Base-by-base conservation (phyloP, 2,888 invertebrate genomes). In the Drosophila testacea region DNA sequence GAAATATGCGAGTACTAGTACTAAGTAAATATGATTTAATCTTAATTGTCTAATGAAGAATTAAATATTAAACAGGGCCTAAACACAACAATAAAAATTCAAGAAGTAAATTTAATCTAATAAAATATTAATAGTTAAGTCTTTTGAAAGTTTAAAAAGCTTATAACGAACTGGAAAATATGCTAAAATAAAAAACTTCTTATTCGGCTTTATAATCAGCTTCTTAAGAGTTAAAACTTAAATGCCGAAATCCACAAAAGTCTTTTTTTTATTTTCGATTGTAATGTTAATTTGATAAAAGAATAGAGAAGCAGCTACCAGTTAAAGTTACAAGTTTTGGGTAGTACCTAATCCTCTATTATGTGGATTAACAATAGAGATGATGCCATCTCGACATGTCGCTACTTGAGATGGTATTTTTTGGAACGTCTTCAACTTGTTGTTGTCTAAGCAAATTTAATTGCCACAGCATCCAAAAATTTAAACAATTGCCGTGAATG, bases 401-500 rank as follows among this genome's bases (percentile, higher is more conserved):
- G 86, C 81, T 68, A 86, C 87, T 86, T 81, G 72, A 83, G 41
- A 50, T 55, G 46, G 10, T 61, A 74, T 46, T 34, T 28, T 28
- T 38, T 11, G 28, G 10, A 9, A n/a, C 46, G 36, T 16, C 47
- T 60, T 63, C 56, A 42, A 47, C 44, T 62, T 63, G 22, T 41
- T 84, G 88, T 85, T 77, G 88, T 72, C 86, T 79, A 55, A 83
- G 71, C 79, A 54, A 83, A 73, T 83, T 85, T 88, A 88, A 88
- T 83, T 83, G 86, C 83, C 83, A 61, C 70, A 79, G 76, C 71
- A 54, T 30, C 28, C 60, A 69, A 30, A 11, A 22, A 57, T 48
- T 57, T 50, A 30, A 54, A 62, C 57, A 74, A 38, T 50, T 64
- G 79, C 85, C 73, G 71, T 79, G 62, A 85, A 85, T 79, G 83